Evolutionary conservation across 2,113 vertebrate species (phyloP), one percentile per base, ranked within the genome.

Genomic region (Rhineura floridana): DNA sequence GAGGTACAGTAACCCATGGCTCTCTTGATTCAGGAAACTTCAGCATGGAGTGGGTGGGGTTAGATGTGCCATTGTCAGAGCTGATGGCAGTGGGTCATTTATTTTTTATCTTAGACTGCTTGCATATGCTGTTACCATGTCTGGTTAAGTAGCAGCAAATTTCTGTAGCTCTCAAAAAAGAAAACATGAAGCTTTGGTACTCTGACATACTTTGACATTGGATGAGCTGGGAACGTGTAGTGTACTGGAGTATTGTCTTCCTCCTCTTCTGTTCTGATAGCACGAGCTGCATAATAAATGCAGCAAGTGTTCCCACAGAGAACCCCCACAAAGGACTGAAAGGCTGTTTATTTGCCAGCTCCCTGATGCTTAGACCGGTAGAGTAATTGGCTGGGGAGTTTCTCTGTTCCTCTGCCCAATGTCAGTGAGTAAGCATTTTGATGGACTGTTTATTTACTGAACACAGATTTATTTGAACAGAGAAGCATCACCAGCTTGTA

Each of bases 361-460:
- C 90, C 83, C 86, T 52, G 59, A 50, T 92, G 94, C 46, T 48
- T 94, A 70, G 84, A 94, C 88, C 17, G 88, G 59, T 1, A 0
- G 21, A 87, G 85, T 95, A 94, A 95, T 93, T 95, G 95, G 30
- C 93, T 69, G 79, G 93, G 92, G 93, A 96, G 91, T 95, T 96
- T 93, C 94, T 95, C 93, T 91, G 73, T 90, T 95, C 75, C 91
- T 93, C 83, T 91, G 88, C 48, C 52, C 93, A 86, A 92, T 95
- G 86, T 65, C 95, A 96, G 90, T 94, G 92, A 95, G 62, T 85
- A 88, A 88, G 81, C 2, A 0, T 96, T 80, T 93, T 96, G 96
- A 96, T 95, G 94, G 95, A 94, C 93, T 95, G 95, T 95, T 96
- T 95, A 96, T 95, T 97, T 96, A 96, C 88, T 94, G 89, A 96